Percentiles rank a stretch among this genome's conserved stretches.
Conservation (phyloP, 2,113 vertebrate species). For the Nettapus auritus region DNA sequence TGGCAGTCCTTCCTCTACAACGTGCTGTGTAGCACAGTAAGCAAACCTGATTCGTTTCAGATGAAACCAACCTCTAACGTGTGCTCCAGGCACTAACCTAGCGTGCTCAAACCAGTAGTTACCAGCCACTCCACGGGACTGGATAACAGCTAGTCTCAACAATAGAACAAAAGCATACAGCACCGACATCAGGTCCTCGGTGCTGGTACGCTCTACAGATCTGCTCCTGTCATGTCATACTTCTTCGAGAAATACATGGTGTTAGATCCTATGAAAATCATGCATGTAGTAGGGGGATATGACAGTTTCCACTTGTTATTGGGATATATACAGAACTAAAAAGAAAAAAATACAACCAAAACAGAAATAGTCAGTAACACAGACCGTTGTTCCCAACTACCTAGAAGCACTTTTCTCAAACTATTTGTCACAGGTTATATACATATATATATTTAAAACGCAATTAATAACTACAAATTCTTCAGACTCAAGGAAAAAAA, state of each 20-base stretch:
- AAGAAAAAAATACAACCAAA: not conserved
- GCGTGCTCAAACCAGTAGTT: not conserved
- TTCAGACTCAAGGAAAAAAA: not conserved
- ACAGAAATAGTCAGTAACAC: not conserved
- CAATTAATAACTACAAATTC: not conserved
- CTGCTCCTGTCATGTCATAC: not conserved
- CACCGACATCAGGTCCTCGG: not conserved
- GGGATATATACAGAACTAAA: not conserved
- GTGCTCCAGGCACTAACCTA: not conserved
- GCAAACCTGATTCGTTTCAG: not conserved
- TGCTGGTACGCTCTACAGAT: not conserved
- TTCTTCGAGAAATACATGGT: not conserved
- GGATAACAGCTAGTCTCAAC: not conserved
- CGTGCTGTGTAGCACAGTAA: not conserved
- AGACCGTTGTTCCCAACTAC: not conserved
- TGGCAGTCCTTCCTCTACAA: not conserved
- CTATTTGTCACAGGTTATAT: not conserved
- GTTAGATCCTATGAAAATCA: not conserved
- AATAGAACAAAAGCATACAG: not conserved
- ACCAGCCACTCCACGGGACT: not conserved
- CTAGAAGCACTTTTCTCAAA: not conserved
- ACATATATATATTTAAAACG: not conserved
- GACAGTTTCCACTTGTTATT: not conserved
- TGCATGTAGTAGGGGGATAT: not conserved
- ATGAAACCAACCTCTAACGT: not conserved